These are phyloP conservation scores for Drosophila ananassae DNA, from an alignment of 1,140 invertebrate species.

Conservation along the genomic window DNA sequence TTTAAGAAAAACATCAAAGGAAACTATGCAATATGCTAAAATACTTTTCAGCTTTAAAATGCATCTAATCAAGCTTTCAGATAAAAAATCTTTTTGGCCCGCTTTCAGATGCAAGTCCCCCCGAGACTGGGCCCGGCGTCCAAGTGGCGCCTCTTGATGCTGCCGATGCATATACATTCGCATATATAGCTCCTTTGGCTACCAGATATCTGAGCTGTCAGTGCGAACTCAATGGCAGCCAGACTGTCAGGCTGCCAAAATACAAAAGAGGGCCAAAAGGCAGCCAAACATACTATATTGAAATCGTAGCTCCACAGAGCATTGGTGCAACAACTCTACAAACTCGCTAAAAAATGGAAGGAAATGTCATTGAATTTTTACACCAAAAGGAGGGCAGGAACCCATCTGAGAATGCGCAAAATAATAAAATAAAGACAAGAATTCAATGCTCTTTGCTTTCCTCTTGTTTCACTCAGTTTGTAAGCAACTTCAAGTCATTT, in stretches of 20 bases:
- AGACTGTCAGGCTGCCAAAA: conserved; percentile 70
- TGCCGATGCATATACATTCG: background rate
- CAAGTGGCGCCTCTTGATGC: conserved; percentile 49
- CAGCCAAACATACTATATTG: conserved; percentile 35
- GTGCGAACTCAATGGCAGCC: conserved; percentile 46
- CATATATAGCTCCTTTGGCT: conserved; percentile 30
- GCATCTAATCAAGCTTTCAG: conserved; percentile 14
- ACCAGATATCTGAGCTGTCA: conserved; percentile 45
- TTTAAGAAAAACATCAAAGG: too few relatives aligned
- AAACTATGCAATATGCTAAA: background rate
- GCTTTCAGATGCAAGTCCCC: conserved; percentile 17
- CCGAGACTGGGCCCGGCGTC: conserved; percentile 29
- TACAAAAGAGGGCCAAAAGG: conserved; percentile 48
- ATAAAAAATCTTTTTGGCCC: conserved; percentile 31
- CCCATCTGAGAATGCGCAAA: conserved; percentile 17
- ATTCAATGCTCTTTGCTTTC: conserved; percentile 14
- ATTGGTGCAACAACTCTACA: conserved; percentile 8
- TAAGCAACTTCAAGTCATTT: conserved; percentile 60
- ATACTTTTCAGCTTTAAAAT: background rate
- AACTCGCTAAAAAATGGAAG: conserved; percentile 22
- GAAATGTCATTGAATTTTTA: conserved; percentile 64
- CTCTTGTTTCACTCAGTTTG: conserved; percentile 37
- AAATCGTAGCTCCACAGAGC: conserved; percentile 31
- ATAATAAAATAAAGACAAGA: conserved; percentile 35
- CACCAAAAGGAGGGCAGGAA: conserved; percentile 14